A percentile compares a stretch with the other conserved stretches of the same genome.
phyloP scores from a whole-genome alignment of 2,888 invertebrate species.

The Ormia ochracea region DNA sequence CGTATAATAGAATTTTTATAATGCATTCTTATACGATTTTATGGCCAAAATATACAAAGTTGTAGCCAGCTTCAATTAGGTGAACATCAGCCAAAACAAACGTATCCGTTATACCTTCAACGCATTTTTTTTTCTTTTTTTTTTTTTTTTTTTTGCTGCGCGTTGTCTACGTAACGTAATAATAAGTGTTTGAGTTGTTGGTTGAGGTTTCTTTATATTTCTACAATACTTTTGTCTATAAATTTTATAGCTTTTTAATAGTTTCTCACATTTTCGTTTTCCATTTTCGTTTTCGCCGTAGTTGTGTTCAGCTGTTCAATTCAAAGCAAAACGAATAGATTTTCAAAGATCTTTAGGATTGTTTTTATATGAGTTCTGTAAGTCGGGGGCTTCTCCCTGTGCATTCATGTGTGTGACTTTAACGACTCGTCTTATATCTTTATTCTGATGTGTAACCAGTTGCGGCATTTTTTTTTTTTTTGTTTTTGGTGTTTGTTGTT shows the following conservation, averaged over 20 bases:
- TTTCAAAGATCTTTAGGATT: slow-evolving; percentile 18
- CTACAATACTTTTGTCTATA: slow-evolving; percentile 45
- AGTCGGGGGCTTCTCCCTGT: neutral
- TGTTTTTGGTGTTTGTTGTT: slow-evolving; percentile 1
- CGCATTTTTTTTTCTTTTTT: neutral
- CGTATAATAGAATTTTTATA: slow-evolving; percentile 28
- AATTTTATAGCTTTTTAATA: slow-evolving; percentile 74
- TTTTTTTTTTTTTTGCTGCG: neutral
- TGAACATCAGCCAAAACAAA: slow-evolving; percentile 4
- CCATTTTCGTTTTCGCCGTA: no score
- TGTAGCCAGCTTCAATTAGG: slow-evolving; percentile 3
- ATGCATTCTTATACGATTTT: slow-evolving; percentile 31
- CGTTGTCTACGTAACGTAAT: slow-evolving; percentile 40
- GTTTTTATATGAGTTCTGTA: neutral
- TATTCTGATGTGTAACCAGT: slow-evolving; percentile 53
- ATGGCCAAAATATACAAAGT: slow-evolving; percentile 25
- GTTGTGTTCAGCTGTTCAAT: slow-evolving; percentile 34
- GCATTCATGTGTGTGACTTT: slow-evolving; percentile 24
- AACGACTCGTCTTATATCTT: slow-evolving; percentile 65
- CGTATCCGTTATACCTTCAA: slow-evolving; percentile 38
- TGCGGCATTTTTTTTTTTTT: slow-evolving; percentile 2
- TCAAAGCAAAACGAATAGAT: slow-evolving; percentile 13
- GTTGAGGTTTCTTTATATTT: slow-evolving; percentile 39
- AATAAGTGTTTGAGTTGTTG: slow-evolving; percentile 50
- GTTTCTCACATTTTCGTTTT: slow-evolving; percentile 71